Conservation (phyloP, 2,888 invertebrate species). For the Heterodera filipjevi region DNA sequence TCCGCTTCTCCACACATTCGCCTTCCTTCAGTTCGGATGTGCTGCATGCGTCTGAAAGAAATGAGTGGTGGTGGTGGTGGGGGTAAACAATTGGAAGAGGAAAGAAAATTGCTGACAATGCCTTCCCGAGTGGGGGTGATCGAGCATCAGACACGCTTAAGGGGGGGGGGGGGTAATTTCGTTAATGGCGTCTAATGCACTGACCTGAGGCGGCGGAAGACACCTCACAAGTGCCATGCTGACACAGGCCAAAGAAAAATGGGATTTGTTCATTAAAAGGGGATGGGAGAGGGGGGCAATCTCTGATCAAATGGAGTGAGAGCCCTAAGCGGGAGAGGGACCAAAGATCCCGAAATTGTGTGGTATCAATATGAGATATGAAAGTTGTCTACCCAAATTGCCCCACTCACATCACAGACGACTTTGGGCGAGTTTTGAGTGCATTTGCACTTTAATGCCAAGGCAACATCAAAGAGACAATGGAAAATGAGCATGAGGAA, state of each 20-base stretch:
- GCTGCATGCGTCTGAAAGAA: conserved; percentile 41
- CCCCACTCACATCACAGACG: conserved; percentile 34
- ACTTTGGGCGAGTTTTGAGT: conserved; percentile 43
- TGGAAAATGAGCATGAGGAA: conserved; percentile 15
- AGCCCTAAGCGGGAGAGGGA: neutral
- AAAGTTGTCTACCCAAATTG: too few species aligned
- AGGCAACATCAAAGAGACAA: conserved; percentile 17
- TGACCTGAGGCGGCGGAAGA: conserved; percentile 18
- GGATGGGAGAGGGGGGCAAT: too few species aligned
- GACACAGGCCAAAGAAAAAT: neutral
- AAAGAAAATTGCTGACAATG: neutral
- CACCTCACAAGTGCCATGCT: conserved; percentile 41
- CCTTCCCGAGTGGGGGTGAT: conserved; percentile 37
- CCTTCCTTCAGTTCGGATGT: conserved; percentile 42
- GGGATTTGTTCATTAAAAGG: neutral
- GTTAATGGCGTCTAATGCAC: neutral
- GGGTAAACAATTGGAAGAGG: conserved; percentile 17
- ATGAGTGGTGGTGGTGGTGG: too few species aligned
- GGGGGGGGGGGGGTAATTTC: neutral
- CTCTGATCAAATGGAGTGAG: neutral
- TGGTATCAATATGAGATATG: too few species aligned
- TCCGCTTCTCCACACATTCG: conserved; percentile 45
- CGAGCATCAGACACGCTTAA: conserved; percentile 44
- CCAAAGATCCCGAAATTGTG: too few species aligned
- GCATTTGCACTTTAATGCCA: conserved; percentile 43